Conservation (phyloP, 2,888 invertebrate species). For the Anticlea derivata region DNA sequence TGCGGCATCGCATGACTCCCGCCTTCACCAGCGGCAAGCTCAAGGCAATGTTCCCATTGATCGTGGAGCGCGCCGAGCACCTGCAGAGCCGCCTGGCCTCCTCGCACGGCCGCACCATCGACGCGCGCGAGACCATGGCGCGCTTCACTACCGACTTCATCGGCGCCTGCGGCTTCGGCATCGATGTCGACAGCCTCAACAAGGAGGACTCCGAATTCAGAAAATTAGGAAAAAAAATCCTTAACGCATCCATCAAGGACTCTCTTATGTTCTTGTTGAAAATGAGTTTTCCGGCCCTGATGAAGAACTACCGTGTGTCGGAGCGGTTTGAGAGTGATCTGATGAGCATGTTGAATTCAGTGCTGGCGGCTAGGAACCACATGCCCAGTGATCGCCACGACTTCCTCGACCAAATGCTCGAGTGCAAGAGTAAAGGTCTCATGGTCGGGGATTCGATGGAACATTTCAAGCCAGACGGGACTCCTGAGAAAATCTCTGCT, state of each 20-base stretch:
- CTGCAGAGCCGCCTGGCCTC: slow-evolving; percentile 44
- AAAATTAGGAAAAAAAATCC: slow-evolving; percentile 1
- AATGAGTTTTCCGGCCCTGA: neutral
- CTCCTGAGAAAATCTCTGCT: slow-evolving; percentile 41
- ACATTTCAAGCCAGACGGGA: slow-evolving; percentile 48
- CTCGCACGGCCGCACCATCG: slow-evolving; percentile 43
- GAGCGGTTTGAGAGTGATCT: neutral
- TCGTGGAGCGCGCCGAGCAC: slow-evolving; percentile 55
- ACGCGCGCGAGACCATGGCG: slow-evolving; percentile 62
- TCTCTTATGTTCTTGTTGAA: neutral
- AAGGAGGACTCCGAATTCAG: slow-evolving; percentile 10
- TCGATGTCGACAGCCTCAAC: slow-evolving; percentile 1
- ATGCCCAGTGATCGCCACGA: slow-evolving; percentile 55
- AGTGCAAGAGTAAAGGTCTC: slow-evolving; percentile 50
- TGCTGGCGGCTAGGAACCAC: slow-evolving; percentile 42
- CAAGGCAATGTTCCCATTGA: slow-evolving; percentile 19
- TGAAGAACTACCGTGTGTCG: neutral
- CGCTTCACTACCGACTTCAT: slow-evolving; percentile 62
- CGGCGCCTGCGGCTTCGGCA: slow-evolving; percentile 55
- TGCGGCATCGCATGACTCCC: slow-evolving; percentile 16
- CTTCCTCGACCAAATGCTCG: slow-evolving; percentile 57
- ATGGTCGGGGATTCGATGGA: slow-evolving; percentile 55
- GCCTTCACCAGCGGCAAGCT: slow-evolving; percentile 9
- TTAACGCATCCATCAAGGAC: neutral
- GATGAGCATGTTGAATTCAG: neutral